phyloP scores from a whole-genome alignment of 2,113 vertebrate species.

The Limanda limanda region DNA sequence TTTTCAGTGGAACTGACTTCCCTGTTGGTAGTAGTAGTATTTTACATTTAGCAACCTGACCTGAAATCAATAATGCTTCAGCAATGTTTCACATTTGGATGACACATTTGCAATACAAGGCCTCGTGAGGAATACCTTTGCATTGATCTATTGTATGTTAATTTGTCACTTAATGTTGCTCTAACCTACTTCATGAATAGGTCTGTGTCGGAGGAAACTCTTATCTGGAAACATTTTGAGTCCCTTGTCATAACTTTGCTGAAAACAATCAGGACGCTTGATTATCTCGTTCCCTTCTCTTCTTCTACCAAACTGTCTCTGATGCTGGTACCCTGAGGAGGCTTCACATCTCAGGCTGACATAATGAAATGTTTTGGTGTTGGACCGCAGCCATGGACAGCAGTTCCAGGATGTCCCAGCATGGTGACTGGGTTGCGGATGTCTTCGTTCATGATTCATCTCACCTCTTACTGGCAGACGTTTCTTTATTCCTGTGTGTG shows the following conservation, averaged over 20 bases:
- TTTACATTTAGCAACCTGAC: neutral
- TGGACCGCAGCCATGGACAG: too few species aligned
- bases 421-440: too few species aligned
- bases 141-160: neutral
- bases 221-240: too few species aligned
- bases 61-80: neutral
- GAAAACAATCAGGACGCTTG: slow-evolving; percentile 1
- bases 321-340: too few species aligned
- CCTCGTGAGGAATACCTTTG: neutral
- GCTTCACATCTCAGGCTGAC: too few species aligned
- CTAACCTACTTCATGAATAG: neutral
- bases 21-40: neutral
- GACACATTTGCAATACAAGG: neutral
- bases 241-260: neutral
- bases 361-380: too few species aligned
- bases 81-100: neutral
- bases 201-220: neutral
- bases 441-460: neutral
- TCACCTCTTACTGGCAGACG: neutral
- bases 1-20: neutral
- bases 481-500: neutral
- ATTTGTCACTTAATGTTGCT: neutral
- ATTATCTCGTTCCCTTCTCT: neutral
- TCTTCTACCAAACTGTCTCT: neutral
- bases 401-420: too few species aligned